Evolutionary conservation across 2,797 vertebrate species (phyloP), one percentile per base, ranked within the genome.

Genomic region (Parauchenoglanis ngamensis): DNA sequence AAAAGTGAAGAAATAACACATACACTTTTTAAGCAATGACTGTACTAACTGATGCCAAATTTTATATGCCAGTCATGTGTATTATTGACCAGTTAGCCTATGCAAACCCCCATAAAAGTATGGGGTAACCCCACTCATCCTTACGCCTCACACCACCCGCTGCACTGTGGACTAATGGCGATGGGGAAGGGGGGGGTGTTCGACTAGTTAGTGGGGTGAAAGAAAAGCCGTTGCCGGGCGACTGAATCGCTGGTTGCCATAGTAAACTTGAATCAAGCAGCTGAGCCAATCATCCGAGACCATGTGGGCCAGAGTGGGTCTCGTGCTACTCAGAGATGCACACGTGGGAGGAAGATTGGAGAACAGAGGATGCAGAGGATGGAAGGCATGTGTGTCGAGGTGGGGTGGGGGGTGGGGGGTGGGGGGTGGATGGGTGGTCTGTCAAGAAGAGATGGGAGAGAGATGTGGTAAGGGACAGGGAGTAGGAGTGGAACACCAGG

Each of bases 221-320:
- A 90, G 91, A 90, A 92, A 92, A 94, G 91, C 89, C 88, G 94
- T 96, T 96, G 94, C 96, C 92, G 95, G 94, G 96, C 96, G 96
- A 96, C 96, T 89, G 92, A 90, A 94, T 95, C 94, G 93, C 93
- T 10, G 95, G 97, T 97, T 97, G 96, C 96, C 95, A 96, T 97
- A 96, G 96, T 95, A 96, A 96, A 95, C 95, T 92, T 81, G 92
- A 96, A 95, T 92, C 87, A 94, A 93, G 94, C 94, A 93, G 95
- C 95, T 93, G 95, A 95, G 93, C 96, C 96, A 96, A 96, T 97
- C 95, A 94, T 93, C 90, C 90, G 93, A 95, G 95, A 94, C 93
- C 93, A 94, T 93, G 94, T 92, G 92, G 95, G 94, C 93, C 89
- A 92, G 94, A 94, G 94, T 92, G 94, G 92, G 94, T 94, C 95